Evolutionary conservation across 2,113 vertebrate genomes (phyloP).

Genomic region (Theropithecus gelada): DNA sequence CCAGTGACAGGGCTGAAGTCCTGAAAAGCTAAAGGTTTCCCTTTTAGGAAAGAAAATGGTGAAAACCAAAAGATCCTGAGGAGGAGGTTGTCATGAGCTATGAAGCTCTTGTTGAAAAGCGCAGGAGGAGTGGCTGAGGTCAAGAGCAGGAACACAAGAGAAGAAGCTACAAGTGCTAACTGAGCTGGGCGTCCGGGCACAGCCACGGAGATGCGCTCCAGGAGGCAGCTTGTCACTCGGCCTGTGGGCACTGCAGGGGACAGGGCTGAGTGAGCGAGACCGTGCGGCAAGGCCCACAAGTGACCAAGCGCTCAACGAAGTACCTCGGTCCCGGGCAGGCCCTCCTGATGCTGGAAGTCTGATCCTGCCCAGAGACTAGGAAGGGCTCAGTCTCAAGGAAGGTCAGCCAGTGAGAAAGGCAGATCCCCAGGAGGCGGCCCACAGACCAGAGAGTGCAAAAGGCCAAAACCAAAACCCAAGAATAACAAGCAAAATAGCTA

Average conservation of each 20-base stretch:
- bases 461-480: neutral
- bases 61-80: neutral
- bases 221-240: neutral
- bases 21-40: neutral
- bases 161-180: too few species aligned
- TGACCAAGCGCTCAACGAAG: neutral
- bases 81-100: neutral
- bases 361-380: neutral
- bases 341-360: neutral
- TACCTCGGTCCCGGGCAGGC: neutral
- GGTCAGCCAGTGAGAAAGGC: neutral
- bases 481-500: neutral
- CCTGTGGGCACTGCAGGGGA: too few species aligned
- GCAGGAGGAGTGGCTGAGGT: neutral
- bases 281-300: neutral
- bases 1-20: neutral
- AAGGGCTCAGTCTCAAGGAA: neutral
- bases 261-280: neutral
- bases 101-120: neutral
- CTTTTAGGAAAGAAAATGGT: neutral
- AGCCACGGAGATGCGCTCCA: rapidly evolving
- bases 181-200: neutral
- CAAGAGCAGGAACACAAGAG: neutral
- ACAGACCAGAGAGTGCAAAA: neutral
- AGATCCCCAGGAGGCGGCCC: neutral